These are phyloP conservation scores for Zygaena filipendulae DNA, from an alignment of 2,888 invertebrate genomes.

Conservation along the genomic window DNA sequence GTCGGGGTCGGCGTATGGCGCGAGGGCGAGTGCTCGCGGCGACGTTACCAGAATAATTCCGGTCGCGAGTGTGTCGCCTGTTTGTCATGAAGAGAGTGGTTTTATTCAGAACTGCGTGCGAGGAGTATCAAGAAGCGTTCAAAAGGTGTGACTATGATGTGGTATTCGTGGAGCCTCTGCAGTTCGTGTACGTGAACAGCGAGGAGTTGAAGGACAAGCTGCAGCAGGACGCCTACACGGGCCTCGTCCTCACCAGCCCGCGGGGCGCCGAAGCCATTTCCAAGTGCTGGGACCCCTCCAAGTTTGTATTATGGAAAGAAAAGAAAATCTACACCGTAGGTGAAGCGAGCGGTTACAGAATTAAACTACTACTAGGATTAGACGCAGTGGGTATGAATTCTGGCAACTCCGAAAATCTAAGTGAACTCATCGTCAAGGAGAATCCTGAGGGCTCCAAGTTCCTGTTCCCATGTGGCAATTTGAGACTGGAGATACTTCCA, in stretches of 20 bases:
- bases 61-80: too few relatives aligned
- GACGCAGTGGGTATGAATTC: constrained; percentile 36
- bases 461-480: constrained; percentile 51
- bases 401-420: constrained; percentile 45
- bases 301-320: constrained; percentile 39
- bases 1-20: too few relatives aligned
- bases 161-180: constrained; percentile 49
- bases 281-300: constrained; percentile 45
- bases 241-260: constrained; percentile 46
- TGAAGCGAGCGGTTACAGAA: constrained; percentile 33
- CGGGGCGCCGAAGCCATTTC: constrained; percentile 46
- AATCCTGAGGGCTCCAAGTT: constrained; percentile 31
- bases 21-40: too few relatives aligned
- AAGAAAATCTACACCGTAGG: constrained; percentile 46
- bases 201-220: constrained; percentile 30
- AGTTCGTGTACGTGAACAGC: constrained; percentile 33
- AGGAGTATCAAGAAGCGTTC: constrained; percentile 45
- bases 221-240: constrained; percentile 27
- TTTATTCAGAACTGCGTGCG: constrained; percentile 47
- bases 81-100: constrained; percentile 48
- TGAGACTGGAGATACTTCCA: constrained; percentile 43
- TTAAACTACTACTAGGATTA: constrained; percentile 36
- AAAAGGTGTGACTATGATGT: constrained; percentile 32
- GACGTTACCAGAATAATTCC: too few relatives aligned
- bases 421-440: constrained; percentile 34